Conservation (phyloP, 2,888 invertebrate genomes). For the Halictus quadricinctus region DNA sequence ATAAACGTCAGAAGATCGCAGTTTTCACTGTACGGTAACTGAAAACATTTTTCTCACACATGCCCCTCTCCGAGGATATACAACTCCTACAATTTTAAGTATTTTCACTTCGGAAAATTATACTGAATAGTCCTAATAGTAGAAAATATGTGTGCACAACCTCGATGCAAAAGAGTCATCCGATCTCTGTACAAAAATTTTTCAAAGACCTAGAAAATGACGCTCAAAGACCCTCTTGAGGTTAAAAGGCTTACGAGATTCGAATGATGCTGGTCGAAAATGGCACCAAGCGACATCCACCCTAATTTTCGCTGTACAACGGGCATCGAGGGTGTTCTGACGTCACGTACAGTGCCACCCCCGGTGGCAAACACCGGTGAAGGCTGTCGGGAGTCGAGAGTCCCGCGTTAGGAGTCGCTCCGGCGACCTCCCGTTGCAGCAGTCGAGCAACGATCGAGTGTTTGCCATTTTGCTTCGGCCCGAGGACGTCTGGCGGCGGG, state of each 20-base stretch:
- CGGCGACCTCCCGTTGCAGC: not conserved
- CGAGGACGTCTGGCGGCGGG: not conserved
- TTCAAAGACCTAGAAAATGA: not conserved
- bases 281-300: not conserved
- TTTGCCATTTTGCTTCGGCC: slow-evolving; percentile 11
- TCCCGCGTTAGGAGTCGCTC: not conserved
- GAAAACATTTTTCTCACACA: no score
- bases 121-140: not conserved
- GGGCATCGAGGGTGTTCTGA: not conserved
- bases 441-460: slow-evolving; percentile 16
- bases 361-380: slow-evolving; percentile 10
- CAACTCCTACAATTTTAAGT: not conserved
- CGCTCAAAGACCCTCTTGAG: no score
- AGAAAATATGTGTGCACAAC: no score
- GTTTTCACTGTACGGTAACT: no score
- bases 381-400: slow-evolving; percentile 2
- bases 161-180: not conserved
- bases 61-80: no score
- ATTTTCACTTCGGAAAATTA: not conserved
- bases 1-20: no score
- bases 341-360: not conserved
- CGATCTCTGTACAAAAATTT: not conserved
- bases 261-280: not conserved
- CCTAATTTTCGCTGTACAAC: not conserved
- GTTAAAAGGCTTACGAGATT: no score